Base-by-base conservation (phyloP, 2,888 invertebrate species). In the Philereme transversata region DNA sequence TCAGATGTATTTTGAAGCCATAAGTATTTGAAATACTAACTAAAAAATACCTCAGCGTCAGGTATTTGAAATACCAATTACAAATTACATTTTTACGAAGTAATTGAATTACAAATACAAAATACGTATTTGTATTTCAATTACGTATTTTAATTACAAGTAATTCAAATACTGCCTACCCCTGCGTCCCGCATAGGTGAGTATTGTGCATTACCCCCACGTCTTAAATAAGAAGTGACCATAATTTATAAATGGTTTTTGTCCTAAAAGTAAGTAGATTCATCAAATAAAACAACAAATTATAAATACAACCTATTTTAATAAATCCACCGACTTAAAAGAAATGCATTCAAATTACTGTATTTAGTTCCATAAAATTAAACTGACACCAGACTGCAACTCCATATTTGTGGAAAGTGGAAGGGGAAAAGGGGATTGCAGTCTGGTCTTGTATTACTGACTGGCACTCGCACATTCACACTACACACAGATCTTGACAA, bases 341-440 rank as follows among this genome's bases (percentile, higher is more conserved):
- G 86, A 90, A 90, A 90, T 89, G 90, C 89, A 86, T 84, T 86
- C 76, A 81, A 87, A 87, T 91, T 91, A 92, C 90, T 90, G 91
- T 92, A 92, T 91, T 90, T 87, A 81, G 82, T 82, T 81, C 65
- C 73, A 77, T 84, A 79, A 74, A 75, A 75, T 80, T 77, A 78
- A 73, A 75, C 77, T 74, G 70, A 72, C 72, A 68, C 60, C 56
- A 67, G 70, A 67, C 60, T 60, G 58, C 62, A 55, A 62, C 62
- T 54, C 66, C 68, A 64, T 51, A 56, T 53, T 60, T 66, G 59
- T 68, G 68, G 57, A 62, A 66, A 67, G 60, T 57, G 57, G 69
- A 69, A 66, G 22, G 22, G 22, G 22, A 3, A 22, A 22, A 62
- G 64, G 43, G 45, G 51, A 22, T 52, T 51, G 55, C 53, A 59